Evolutionary conservation across 2,797 vertebrate species (phyloP).

Genomic region (Pampus argenteus): DNA sequence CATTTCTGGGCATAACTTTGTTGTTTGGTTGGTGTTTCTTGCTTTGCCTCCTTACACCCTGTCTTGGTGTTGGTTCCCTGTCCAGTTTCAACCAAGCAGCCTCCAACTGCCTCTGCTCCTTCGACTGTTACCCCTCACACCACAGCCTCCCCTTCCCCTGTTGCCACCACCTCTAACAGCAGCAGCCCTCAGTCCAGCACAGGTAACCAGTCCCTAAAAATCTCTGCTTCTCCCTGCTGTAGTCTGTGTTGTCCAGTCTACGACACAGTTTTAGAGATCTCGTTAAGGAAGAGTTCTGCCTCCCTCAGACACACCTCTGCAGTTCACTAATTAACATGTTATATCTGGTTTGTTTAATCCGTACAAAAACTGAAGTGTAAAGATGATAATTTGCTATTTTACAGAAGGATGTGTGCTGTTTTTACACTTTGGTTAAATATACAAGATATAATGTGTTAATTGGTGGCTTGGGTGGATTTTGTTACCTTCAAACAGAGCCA

Average conservation of each 20-base stretch:
- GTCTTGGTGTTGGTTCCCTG: slow-evolving; percentile 67
- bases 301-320: neutral
- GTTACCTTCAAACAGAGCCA: neutral
- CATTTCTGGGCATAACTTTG: slow-evolving; percentile 38
- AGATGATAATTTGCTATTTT: too few relatives aligned
- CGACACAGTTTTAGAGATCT: neutral
- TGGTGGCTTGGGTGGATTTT: too few relatives aligned
- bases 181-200: slow-evolving; percentile 42
- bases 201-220: slow-evolving; percentile 71
- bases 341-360: neutral
- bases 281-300: neutral
- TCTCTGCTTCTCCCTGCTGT: slow-evolving; percentile 25
- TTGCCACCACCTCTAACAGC: slow-evolving; percentile 35
- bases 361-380: too few relatives aligned
- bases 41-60: slow-evolving; percentile 36
- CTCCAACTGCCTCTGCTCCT: fast-evolving
- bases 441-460: too few relatives aligned
- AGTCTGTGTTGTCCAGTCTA: slow-evolving; percentile 10
- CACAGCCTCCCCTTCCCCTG: slow-evolving; percentile 25
- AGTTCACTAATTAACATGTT: too few relatives aligned
- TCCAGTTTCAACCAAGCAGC: neutral
- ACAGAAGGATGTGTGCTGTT: too few relatives aligned
- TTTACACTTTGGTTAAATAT: too few relatives aligned
- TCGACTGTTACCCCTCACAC: fast-evolving
- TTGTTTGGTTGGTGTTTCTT: slow-evolving; percentile 50